Evolutionary conservation across 1,140 invertebrate genomes (phyloP), one percentile per base, ranked within the genome.

Genomic region (Bombus sibiricus): DNA sequence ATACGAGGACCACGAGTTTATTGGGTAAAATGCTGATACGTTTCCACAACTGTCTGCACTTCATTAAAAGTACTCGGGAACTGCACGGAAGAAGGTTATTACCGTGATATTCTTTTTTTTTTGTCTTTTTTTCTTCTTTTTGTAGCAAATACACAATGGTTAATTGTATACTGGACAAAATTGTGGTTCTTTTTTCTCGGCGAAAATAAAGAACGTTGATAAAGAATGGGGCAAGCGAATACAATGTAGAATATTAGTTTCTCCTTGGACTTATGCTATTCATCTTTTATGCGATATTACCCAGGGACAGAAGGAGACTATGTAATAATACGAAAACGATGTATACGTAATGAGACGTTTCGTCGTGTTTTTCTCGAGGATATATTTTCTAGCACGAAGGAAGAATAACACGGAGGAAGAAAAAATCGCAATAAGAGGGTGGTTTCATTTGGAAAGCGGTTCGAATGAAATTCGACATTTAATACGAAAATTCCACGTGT

Each of bases 121-220:
- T 0, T 39, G 1, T 0, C 2, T 22, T 8, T 6, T 8, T 22
- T 22, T 0, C 32, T 22, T 53, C n/a, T 57, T 1, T 18, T 10
- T 18, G 25, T 5, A n/a, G 9, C 13, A 41, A 69, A n/a, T 43
- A 22, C 57, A 37, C 32, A 3, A 8, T 39, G n/a, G 79, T 28
- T 72, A 81, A 79, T 69, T n/a, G 69, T 64, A 43, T 8, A 12
- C 64, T 6, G 64, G 43, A 47, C 4, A 32, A n/a, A 18, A 13
- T 43, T 57, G 13, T 25, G n/a, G 10, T 5, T 28, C 22, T 43
- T 47, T 68, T 18, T 32, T 12, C 18, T 0, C 9, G 10, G 22
- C 28, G 25, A 78, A 64, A 32, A 41, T 78, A 78, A 78, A 78
- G 37, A 8, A 18, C 22, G 41, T 32, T 53, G 57, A 57, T n/a